Percentiles rank a stretch among this genome's conserved stretches.
These are phyloP conservation scores for Tenthredo mesomela DNA, from an alignment of 2,888 invertebrate genomes.

Conservation along the genomic window DNA sequence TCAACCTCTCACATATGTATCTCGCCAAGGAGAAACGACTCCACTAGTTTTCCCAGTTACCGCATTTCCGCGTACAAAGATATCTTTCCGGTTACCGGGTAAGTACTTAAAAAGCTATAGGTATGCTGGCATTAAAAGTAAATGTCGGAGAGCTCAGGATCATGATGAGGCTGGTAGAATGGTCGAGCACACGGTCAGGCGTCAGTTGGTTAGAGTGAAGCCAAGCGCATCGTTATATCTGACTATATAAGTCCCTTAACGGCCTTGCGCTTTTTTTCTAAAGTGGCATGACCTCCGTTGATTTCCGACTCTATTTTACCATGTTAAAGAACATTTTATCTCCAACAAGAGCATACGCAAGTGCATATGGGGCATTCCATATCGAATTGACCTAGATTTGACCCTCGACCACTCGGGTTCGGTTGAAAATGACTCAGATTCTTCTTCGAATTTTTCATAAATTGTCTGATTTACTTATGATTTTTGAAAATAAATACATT, in stretches of 20 bases:
- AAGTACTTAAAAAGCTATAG: conserved; percentile 32
- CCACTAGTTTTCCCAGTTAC: conserved; percentile 18
- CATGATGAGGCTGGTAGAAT: conserved; percentile 4
- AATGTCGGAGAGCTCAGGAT: background rate
- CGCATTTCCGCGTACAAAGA: conserved; percentile 42
- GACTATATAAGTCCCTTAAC: conserved; percentile 39
- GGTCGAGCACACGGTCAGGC: background rate
- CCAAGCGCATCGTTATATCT: conserved; percentile 33
- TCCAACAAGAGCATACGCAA: too few species aligned
- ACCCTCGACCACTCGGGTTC: too few species aligned
- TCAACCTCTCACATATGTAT: background rate
- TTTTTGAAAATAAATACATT: too few species aligned
- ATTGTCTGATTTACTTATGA: too few species aligned
- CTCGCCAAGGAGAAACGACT: conserved; percentile 11
- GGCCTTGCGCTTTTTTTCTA: conserved; percentile 37
- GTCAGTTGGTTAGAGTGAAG: conserved; percentile 20
- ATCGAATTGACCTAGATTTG: too few species aligned
- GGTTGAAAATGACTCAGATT: too few species aligned
- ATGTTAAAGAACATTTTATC: background rate
- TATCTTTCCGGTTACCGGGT: conserved; percentile 39
- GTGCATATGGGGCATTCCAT: too few species aligned
- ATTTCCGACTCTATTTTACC: conserved; percentile 12
- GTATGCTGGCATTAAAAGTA: conserved; percentile 27
- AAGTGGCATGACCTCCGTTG: conserved; percentile 6
- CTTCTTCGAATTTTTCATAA: too few species aligned